Conservation (phyloP, 2,797 vertebrate species). For the Scolopax rusticola region DNA sequence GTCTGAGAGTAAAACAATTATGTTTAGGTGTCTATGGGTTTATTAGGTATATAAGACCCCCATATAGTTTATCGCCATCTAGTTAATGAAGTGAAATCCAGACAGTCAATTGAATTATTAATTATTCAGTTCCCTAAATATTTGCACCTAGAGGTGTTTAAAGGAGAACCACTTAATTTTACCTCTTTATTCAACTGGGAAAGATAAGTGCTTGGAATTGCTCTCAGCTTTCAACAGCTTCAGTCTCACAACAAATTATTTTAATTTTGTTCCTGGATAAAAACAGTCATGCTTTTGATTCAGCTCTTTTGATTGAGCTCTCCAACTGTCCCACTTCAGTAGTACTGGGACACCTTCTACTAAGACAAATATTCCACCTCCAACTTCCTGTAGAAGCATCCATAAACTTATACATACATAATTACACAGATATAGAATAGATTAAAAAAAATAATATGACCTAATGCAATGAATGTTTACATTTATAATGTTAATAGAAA, state of each 20-base stretch:
- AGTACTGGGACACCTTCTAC: neutral
- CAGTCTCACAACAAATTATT: neutral
- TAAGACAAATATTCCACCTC: neutral
- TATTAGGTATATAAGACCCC: neutral
- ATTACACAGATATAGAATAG: neutral
- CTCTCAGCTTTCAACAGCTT: neutral
- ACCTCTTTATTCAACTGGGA: neutral
- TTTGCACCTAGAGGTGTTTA: neutral
- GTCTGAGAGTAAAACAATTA: neutral
- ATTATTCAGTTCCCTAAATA: neutral
- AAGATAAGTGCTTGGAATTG: neutral
- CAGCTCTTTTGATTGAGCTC: too few relatives aligned
- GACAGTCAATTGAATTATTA: neutral
- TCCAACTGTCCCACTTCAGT: neutral
- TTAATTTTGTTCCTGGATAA: neutral
- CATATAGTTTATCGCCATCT: neutral
- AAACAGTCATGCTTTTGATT: neutral
- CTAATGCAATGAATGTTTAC: neutral
- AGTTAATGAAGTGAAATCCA: neutral
- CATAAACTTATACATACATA: neutral
- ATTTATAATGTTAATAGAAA: neutral
- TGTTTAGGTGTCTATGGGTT: neutral
- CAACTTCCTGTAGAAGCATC: neutral
- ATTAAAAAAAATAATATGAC: neutral
- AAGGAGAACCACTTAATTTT: neutral